Percentiles rank a stretch among this genome's conserved stretches.
Conservation (phyloP, 1,140 invertebrate genomes). For the Cydia pomonella region DNA sequence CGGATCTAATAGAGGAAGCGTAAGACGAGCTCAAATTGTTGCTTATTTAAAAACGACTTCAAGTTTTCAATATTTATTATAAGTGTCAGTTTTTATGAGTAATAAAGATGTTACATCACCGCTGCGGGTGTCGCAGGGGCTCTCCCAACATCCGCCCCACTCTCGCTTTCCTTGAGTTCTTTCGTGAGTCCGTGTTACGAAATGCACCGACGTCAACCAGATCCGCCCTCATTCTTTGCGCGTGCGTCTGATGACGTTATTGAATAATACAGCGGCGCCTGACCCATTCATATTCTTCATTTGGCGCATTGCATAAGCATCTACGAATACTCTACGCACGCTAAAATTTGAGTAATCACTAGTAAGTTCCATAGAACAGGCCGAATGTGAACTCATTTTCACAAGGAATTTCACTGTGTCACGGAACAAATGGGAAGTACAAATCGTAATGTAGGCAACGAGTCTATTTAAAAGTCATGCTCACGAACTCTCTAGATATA, state of each 20-base stretch:
- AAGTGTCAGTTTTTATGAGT: background rate
- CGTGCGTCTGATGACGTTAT: conserved; percentile 44
- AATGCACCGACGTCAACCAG: conserved; percentile 57
- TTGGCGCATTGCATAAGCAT: conserved; percentile 55
- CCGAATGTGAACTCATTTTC: background rate
- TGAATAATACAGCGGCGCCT: conserved; percentile 47
- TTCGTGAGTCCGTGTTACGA: conserved; percentile 55
- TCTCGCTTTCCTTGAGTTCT: conserved; percentile 60
- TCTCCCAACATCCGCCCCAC: conserved; percentile 36
- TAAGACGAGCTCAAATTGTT: background rate
- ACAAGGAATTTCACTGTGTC: background rate
- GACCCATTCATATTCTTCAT: conserved; percentile 47
- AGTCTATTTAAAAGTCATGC: background rate
- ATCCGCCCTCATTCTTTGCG: conserved; percentile 59
- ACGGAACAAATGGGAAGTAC: background rate
- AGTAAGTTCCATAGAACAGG: background rate
- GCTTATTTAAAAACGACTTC: background rate
- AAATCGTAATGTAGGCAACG: background rate
- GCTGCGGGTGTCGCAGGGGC: conserved; percentile 11
- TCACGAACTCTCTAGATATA: background rate
- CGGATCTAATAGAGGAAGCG: conserved; percentile 10
- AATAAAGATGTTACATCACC: conserved; percentile 13
- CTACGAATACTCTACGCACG: no score
- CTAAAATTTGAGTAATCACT: background rate
- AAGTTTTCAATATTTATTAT: background rate